Base-by-base conservation (phyloP, 2,113 vertebrate genomes). In the Protobothrops mucrosquamatus region DNA sequence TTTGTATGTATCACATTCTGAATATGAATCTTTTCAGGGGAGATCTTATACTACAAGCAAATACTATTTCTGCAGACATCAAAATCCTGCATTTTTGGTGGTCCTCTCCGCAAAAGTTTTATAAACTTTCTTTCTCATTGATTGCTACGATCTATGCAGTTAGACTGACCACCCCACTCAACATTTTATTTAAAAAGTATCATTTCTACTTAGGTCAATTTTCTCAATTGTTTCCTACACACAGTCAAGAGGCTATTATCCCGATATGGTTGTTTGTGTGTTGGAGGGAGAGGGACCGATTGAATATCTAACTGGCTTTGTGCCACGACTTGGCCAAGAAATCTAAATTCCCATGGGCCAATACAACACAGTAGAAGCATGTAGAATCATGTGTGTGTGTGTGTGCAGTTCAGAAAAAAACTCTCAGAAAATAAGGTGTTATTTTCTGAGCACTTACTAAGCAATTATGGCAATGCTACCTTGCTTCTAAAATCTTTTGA, bases 1-100 rank as follows among this genome's bases (percentile, higher is more conserved):
- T n/a, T 69, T 69, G 46, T 22, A 51, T 6, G 15, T 51, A 29
- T 23, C 11, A 2, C 1, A 24, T 56, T 56, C 34, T 46, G 54
- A 43, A 46, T 56, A 85, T 46, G 6, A 43, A 91, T 56, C 8
- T 85, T 12, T 24, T 18, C 52, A 85, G 23, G 6, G 9, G 3
- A 22, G 51, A 85, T 4, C 14, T 20, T 43, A n/a, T 24, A 26
- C 39, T 43, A 56, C 1, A 81, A 56, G 15, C 22, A 91, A 81
- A 34, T 1, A 8, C 18, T n/a, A 39, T 55, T 39, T 55, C 89
- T 24, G 20, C 64, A 69, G 34, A 39, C 10, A 7, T 51, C 64
- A 34, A 74, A 81, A 91, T 74, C 61, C 89, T 91, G 48, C 59
- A 52, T 22, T 90, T 89, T 90, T 69, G 48, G 8, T 54, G 46